These are phyloP conservation scores for Betta splendens DNA, from an alignment of 2,797 vertebrate species.

Conservation along the genomic window DNA sequence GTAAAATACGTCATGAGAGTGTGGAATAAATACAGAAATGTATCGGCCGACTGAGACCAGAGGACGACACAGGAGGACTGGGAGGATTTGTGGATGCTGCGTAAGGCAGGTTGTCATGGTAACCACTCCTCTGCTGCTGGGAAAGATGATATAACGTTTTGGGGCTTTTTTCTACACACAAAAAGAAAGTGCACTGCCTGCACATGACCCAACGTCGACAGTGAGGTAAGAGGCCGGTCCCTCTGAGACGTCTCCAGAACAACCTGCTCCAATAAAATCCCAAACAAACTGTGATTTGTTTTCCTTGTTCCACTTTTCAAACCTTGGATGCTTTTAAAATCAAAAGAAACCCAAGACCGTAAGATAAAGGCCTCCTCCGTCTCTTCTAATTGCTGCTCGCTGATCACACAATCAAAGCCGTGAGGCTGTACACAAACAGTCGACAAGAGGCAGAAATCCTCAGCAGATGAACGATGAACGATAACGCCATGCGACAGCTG, in stretches of 20 bases:
- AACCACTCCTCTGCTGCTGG: conserved; percentile 60
- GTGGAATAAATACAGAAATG: not conserved
- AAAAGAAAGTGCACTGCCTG: conserved; percentile 1
- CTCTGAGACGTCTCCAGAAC: conserved; percentile 11
- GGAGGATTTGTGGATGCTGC: not conserved
- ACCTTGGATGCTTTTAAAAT: conserved; percentile 30
- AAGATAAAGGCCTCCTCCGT: conserved; percentile 25
- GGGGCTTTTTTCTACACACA: conserved; percentile 24
- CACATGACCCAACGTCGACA: not conserved
- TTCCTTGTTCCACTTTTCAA: not conserved
- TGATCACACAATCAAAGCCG: conserved; percentile 40
- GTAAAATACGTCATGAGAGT: too few species aligned
- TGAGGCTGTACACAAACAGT: conserved; percentile 30
- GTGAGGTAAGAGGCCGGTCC: not conserved
- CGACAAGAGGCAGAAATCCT: conserved; percentile 30
- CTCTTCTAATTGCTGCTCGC: conserved; percentile 25
- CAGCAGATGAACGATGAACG: conserved; percentile 8
- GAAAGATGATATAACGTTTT: conserved; percentile 64
- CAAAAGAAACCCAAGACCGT: conserved; percentile 29
- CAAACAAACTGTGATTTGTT: conserved; percentile 1
- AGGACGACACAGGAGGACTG: conserved; percentile 1
- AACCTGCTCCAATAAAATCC: conserved; percentile 28
- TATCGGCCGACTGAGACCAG: conserved; percentile 41
- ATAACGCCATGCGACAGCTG: not conserved
- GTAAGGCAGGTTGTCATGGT: conserved; percentile 68